Evolutionary conservation across 2,113 vertebrate species (phyloP), one percentile per base, ranked within the genome.

Genomic region (Aegotheles bennettii): DNA sequence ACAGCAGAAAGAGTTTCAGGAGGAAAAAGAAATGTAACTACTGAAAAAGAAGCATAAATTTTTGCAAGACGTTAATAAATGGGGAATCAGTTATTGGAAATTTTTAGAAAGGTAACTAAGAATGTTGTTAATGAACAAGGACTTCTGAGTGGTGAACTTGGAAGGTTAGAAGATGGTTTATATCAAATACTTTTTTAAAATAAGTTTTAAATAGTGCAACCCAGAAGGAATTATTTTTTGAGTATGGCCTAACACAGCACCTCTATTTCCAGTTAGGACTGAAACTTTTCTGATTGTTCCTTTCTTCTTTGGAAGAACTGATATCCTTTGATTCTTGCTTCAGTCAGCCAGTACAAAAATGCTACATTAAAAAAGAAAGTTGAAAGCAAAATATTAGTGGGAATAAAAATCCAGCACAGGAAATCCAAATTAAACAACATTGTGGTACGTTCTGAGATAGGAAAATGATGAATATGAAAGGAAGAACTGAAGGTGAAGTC

Each of bases 171-270:
- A 56, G 26, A 23, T 9, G 35, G 24, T 80, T 23, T 18, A 29
- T 29, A 20, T 17, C 50, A 68, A 86, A 7, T 17, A 16, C 7
- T 15, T 42, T 16, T 6, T 38, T 77, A 51, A 5, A 19, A 6
- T 28, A 8, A 1, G 0, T 75, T 40, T 24, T 38, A 59, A 79
- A 40, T 20, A 51, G 10, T 13, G 5, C 23, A 76, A 1, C 2
- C 8, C 10, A 1, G 53, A 89, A 65, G 23, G 18, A 85, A 19
- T 91, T 63, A 1, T 26, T 42, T 73, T 63, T 60, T 28, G 5
- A 4, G 31, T 35, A 0, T 7, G 8, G 9, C 17, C 47, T 45
- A 19, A 29, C 11, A 2, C 5, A 60, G 20, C 64, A 51, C 10
- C 38, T 84, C 16, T 42, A 4, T n/a, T 67, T 92, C 45, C 31